Evolutionary conservation across 1,140 invertebrate species (phyloP), one percentile per base, ranked within the genome.

Genomic region (Araneus ventricosus): DNA sequence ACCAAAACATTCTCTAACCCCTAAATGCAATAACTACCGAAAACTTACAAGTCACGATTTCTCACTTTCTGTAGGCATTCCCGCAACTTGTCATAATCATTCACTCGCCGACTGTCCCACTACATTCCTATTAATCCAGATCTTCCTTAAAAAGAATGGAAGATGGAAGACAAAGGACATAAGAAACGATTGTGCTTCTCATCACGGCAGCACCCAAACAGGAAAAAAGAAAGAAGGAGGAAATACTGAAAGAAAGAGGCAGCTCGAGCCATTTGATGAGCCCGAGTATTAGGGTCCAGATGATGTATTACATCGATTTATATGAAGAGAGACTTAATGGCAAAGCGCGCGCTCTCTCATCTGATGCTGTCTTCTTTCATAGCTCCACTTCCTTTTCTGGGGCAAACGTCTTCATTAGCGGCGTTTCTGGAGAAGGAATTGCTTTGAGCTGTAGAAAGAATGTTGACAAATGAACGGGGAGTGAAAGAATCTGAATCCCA

Each of bases 281-380:
- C 2, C 37, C 7, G 39, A 84, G 39, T 84, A 45, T 45, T 84
- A 84, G 41, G 39, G 80, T 34, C 80, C 10, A 39, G 80, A 84
- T 84, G 80, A 84, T 84, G 80, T 84, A 84, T 84, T n/a, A 84
- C 80, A 41, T 52, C 80, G 80, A 84, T 84, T 52, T 45, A 27
- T 84, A 84, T 45, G 80, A 84, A 52, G 80, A 45, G 39, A n/a
- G 80, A n/a, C 39, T 45, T 52, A 84, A 84, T 84, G 80, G n/a
- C 39, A 27, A n/a, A 52, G 39, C 39, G 41, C 39, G 39, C 41
- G 20, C 37, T 41, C 80, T n/a, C 22, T 41, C 80, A 84, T 84
- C 45, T 41, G 6, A 24, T 27, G 80, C 45, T 20, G 39, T 52
- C 8, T 84, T 45, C n/a, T 41, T 27, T 52, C 10, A n/a, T 52